A percentile compares a stretch with the other conserved stretches of the same genome.
Conservation (phyloP, 2,113 vertebrate species). For the Halichoerus grypus region DNA sequence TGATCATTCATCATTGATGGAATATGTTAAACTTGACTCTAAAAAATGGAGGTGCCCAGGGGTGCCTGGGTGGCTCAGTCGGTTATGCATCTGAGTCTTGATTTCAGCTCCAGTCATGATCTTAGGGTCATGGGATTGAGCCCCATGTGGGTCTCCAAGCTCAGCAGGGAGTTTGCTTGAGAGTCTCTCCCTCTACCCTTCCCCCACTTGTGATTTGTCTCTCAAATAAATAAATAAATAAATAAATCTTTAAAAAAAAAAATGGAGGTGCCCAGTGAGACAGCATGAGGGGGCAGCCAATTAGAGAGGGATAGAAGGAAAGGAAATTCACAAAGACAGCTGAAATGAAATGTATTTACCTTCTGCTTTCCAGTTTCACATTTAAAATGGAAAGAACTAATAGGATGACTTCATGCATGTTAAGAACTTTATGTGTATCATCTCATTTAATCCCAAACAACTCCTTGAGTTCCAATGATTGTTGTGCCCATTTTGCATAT, state of each 20-base stretch:
- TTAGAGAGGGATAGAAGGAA: neutral
- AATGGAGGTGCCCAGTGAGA: neutral
- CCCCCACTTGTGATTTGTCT: neutral
- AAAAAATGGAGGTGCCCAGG: neutral
- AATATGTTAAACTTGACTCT: neutral
- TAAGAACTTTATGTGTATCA: neutral
- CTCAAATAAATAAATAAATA: neutral
- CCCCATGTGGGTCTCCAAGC: neutral
- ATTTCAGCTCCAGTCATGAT: neutral
- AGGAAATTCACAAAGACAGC: neutral
- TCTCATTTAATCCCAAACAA: neutral
- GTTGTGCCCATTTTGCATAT: neutral
- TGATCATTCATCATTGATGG: neutral
- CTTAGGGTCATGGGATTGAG: neutral
- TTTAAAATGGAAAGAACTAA: neutral
- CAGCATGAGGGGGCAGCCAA: neutral
- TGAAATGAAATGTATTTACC: neutral
- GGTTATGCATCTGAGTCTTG: neutral
- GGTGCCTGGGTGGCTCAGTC: neutral
- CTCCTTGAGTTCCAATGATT: neutral
- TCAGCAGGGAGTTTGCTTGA: neutral
- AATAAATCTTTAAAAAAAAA: neutral
- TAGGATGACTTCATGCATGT: neutral
- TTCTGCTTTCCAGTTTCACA: neutral
- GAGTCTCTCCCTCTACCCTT: neutral